Evolutionary conservation across 2,888 invertebrate species (phyloP).

Genomic region (Diadegma fenestrale): DNA sequence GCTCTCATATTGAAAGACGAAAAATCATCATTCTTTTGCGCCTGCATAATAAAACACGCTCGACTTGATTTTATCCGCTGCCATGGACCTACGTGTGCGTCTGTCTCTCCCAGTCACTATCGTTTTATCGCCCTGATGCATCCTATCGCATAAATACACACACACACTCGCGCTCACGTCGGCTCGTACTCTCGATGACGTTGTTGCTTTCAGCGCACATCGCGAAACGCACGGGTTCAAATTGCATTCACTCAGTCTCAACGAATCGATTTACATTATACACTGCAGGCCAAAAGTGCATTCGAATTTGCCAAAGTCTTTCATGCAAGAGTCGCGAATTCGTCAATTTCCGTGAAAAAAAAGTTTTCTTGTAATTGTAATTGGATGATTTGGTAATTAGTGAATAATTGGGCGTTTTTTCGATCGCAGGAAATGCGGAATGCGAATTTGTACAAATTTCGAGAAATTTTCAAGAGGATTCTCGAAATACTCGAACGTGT

Average conservation of each 20-base stretch:
- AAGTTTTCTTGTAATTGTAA: too few species aligned
- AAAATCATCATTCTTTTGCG: slow-evolving; percentile 14
- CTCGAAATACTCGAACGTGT: neutral
- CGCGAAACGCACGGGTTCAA: slow-evolving; percentile 23
- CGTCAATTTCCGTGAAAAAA: too few species aligned
- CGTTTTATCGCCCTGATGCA: slow-evolving; percentile 48
- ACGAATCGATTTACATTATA: slow-evolving; percentile 21
- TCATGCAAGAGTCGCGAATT: neutral
- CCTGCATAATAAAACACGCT: slow-evolving; percentile 30
- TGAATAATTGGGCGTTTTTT: neutral
- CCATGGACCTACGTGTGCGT: slow-evolving; percentile 6
- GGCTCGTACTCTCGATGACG: slow-evolving; percentile 32
- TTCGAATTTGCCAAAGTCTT: neutral
- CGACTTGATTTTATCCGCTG: slow-evolving; percentile 37
- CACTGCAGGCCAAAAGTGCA: slow-evolving; percentile 3
- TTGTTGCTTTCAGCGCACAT: slow-evolving; percentile 32
- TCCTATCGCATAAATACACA: slow-evolving; percentile 16
- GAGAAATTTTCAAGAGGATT: neutral
- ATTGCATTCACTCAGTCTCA: slow-evolving; percentile 14
- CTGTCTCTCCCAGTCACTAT: slow-evolving; percentile 40
- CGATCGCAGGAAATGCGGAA: neutral
- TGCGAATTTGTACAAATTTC: neutral
- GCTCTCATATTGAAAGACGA: neutral
- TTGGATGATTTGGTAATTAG: neutral
- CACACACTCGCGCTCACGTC: neutral